Base-by-base conservation (phyloP, 1,140 invertebrate genomes). In the Pogonus chalceus region DNA sequence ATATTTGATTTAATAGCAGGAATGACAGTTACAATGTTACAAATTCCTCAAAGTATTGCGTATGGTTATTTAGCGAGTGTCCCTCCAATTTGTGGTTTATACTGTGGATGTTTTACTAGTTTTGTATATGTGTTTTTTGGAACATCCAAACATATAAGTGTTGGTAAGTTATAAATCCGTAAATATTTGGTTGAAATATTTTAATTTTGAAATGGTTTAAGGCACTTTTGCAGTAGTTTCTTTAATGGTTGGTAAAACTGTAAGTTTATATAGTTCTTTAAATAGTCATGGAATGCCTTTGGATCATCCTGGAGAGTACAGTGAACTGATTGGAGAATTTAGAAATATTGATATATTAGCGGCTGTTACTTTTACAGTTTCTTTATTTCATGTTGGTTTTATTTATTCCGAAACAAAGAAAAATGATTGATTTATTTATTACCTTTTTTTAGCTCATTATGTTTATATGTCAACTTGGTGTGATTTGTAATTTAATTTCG, bases 1-100 rank as follows among this genome's bases (percentile, higher is more conserved):
- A 53, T 23, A 70, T 51, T 18, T 20, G 35, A 24, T 70, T 61
- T 20, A 72, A 54, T 50, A 70, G 62, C 69, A 70, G 47, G 35
- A 61, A 66, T 56, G 52, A 22, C 53, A 26, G 16, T 21, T 22
- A 56, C 21, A 10, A 10, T 47, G 7, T 18, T 47, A 16, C 16
- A 47, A 20, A 47, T 21, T 20, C 26, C 26, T 31, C 26, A 31
- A 31, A 31, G 26, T 31, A 31, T 31, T 4, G 26, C 26, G 26
- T 31, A 31, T 14, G 26, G 7, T 7, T 31, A 31, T 31, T 31
- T 31, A 14, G 26, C 26, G 14, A 31, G 14, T 31, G 26, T 31
- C 4, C 26, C 26, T 7, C 26, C 26, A 14, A 31, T 7, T 31
- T 4, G 4, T 31, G 26, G 26, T 7, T 7, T 31, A 7, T 31